phyloP scores from a whole-genome alignment of 64 coral and sea anemone genomes.

The Trachythela sp. region DNA sequence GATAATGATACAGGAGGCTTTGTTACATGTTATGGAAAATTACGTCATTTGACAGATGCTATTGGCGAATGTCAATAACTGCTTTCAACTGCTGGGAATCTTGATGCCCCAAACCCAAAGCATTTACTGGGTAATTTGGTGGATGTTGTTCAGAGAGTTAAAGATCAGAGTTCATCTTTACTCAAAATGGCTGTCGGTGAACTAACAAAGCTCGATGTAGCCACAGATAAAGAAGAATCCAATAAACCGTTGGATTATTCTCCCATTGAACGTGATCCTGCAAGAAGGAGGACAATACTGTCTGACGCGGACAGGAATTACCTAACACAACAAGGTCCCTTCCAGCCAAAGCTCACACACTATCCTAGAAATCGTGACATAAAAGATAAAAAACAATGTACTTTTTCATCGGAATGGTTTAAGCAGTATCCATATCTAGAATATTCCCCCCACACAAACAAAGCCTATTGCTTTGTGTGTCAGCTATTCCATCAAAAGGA shows the following conservation, averaged over 20 bases:
- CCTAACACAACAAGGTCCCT: not conserved
- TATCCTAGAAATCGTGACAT: not conserved
- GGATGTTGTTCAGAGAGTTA: not conserved
- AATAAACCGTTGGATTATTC: not conserved
- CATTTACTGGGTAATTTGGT: not conserved
- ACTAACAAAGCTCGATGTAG: not conserved
- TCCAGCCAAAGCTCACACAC: not conserved
- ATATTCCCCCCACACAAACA: not conserved
- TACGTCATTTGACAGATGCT: not conserved
- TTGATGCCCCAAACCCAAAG: not conserved
- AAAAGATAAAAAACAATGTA: not conserved
- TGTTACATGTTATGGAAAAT: not conserved
- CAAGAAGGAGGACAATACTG: not conserved
- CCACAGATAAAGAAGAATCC: not conserved
- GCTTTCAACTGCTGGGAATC: not conserved
- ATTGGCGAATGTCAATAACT: not conserved
- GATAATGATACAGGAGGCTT: not conserved
- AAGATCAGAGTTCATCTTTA: not conserved
- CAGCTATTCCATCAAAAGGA: not conserved
- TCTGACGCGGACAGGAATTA: not conserved
- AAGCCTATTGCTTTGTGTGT: conserved; percentile 12
- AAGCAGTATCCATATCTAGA: not conserved
- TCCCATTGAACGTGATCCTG: not conserved
- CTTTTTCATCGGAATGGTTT: conserved; percentile 9
- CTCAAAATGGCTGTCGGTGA: not conserved